phyloP scores from a whole-genome alignment of 2,113 vertebrate genomes.

The Thalassoma bifasciatum region DNA sequence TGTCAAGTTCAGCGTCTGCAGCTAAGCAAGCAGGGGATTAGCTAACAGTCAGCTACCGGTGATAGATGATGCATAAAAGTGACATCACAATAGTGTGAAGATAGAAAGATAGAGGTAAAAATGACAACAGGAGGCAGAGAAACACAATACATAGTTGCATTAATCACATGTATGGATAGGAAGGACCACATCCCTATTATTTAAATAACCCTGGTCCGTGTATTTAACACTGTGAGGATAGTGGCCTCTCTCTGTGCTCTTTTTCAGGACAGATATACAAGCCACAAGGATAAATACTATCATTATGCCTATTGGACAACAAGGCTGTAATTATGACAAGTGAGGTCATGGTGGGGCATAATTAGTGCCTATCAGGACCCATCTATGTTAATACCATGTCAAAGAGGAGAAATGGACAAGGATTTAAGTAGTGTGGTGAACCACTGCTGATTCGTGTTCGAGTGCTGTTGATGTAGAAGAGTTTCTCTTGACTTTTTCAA shows the following conservation, averaged over 20 bases:
- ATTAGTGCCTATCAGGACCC: slow-evolving; percentile 73
- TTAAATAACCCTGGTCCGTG: slow-evolving; percentile 30
- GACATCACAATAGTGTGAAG: not conserved
- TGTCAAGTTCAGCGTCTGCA: not conserved
- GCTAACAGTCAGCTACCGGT: not conserved
- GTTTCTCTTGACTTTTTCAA: not conserved
- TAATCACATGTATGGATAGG: slow-evolving; percentile 62
- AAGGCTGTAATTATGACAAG: slow-evolving; percentile 74
- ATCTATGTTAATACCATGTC: slow-evolving; percentile 50
- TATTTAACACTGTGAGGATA: slow-evolving; percentile 68
- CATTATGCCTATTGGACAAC: slow-evolving; percentile 64
- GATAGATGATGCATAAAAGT: not conserved
- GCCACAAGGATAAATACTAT: slow-evolving; percentile 76
- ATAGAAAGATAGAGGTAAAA: not conserved
- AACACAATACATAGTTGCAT: slow-evolving; percentile 29
- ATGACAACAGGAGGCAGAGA: not conserved
- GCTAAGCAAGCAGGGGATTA: not conserved
- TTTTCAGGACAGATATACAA: slow-evolving; percentile 66
- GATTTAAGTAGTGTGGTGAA: slow-evolving; percentile 48
- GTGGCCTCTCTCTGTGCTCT: slow-evolving; percentile 24
- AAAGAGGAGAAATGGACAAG: slow-evolving; percentile 33
- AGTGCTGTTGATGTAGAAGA: not conserved
- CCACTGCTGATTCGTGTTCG: slow-evolving; percentile 18
- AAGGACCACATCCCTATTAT: slow-evolving; percentile 45
- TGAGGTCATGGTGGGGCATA: slow-evolving; percentile 62